Evolutionary conservation across 1,140 invertebrate species (phyloP).

Genomic region (Tetranychus urticae): DNA sequence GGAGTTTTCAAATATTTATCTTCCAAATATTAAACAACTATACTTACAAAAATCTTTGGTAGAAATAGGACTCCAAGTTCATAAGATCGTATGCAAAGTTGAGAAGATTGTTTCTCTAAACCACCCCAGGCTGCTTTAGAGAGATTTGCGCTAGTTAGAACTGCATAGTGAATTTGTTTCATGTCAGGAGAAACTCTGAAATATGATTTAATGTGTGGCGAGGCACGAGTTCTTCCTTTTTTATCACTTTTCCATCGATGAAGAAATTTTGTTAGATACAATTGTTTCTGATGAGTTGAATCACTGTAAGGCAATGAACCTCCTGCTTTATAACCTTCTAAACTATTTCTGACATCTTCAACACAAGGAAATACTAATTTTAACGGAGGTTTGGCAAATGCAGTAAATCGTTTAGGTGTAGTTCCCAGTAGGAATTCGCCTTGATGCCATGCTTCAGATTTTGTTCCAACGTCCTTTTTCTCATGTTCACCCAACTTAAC

Average conservation of each 20-base stretch:
- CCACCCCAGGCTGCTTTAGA: slow-evolving; percentile 58
- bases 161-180: slow-evolving; percentile 43
- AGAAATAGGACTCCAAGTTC: slow-evolving; percentile 75
- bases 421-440: slow-evolving; percentile 32
- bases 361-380: slow-evolving; percentile 37
- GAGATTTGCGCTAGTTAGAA: slow-evolving; percentile 35
- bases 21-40: too few relatives aligned
- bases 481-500: slow-evolving; percentile 71
- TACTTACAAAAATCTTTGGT: slow-evolving; percentile 50
- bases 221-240: slow-evolving; percentile 40
- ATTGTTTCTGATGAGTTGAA: slow-evolving; percentile 52
- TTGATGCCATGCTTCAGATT: slow-evolving; percentile 39
- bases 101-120: slow-evolving; percentile 35
- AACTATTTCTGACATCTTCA: slow-evolving; percentile 52
- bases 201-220: slow-evolving; percentile 87
- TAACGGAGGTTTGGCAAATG: slow-evolving; percentile 11
- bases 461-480: slow-evolving; percentile 57
- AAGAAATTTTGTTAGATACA: slow-evolving; percentile 49
- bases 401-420: neutral
- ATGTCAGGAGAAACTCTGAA: slow-evolving; percentile 41
- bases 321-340: slow-evolving; percentile 57
- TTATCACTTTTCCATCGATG: slow-evolving; percentile 54
- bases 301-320: slow-evolving; percentile 68
- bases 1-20: too few relatives aligned
- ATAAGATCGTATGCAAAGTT: slow-evolving; percentile 55